A percentile compares a stretch with the other conserved stretches of the same genome.
Evolutionary conservation across 1,140 invertebrate genomes (phyloP).

Genomic region (Portunus trituberculatus): DNA sequence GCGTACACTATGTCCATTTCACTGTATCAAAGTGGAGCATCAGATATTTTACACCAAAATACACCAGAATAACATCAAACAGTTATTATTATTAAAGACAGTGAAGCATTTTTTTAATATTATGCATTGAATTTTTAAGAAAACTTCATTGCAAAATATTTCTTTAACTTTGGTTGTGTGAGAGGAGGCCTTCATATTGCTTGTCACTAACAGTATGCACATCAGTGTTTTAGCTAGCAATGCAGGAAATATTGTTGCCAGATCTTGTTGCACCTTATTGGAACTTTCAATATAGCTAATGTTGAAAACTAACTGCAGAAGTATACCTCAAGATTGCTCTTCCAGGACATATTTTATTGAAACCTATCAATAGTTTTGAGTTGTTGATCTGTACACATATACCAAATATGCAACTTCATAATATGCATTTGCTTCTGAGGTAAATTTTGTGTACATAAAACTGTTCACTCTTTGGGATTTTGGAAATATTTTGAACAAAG

Average conservation of each 20-base stretch:
- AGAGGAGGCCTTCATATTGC: neutral
- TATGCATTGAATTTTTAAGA: neutral
- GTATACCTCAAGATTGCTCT: neutral
- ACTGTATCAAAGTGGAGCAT: neutral
- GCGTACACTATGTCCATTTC: neutral
- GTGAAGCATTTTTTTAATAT: neutral
- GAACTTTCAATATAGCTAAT: neutral
- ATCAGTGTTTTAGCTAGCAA: neutral
- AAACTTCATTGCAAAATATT: neutral
- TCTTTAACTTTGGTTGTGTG: neutral
- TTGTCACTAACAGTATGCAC: neutral
- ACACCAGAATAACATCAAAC: neutral
- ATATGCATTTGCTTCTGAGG: neutral
- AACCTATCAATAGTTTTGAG: neutral
- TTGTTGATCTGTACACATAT: too few species aligned
- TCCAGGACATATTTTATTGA: neutral
- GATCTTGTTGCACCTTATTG: neutral
- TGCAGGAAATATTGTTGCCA: neutral
- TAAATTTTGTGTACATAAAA: neutral
- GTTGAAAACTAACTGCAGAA: neutral
- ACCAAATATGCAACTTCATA: neutral
- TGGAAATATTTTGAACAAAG: too few species aligned
- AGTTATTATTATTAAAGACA: neutral
- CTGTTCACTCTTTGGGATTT: too few species aligned
- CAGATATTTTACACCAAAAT: neutral